Conservation (phyloP, 1,140 invertebrate genomes). For the Drosophila nigrodunni region DNA sequence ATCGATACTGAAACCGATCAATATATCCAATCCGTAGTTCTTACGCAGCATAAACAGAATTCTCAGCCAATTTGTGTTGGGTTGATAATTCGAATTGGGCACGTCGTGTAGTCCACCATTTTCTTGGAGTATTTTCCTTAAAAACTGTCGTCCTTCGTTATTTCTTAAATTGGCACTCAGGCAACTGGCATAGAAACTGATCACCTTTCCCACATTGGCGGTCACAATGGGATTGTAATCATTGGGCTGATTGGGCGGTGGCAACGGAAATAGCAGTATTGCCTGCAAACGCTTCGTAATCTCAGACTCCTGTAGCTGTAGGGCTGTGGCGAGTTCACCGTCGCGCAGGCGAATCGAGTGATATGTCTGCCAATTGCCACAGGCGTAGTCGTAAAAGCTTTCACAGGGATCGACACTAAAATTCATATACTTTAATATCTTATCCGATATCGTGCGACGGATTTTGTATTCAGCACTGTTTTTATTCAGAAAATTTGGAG, state of each 20-base stretch:
- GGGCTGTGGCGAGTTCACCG: conserved; percentile 48
- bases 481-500: neutral
- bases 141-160: conserved; percentile 40
- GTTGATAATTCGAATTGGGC: conserved; percentile 58
- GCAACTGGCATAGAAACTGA: conserved; percentile 93
- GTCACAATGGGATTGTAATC: conserved; percentile 27
- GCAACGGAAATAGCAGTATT: conserved; percentile 45
- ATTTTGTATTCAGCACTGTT: conserved; percentile 43
- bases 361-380: conserved; percentile 86
- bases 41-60: conserved; percentile 52
- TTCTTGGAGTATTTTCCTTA: conserved; percentile 58
- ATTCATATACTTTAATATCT: conserved; percentile 92
- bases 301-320: conserved; percentile 46
- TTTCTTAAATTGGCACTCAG: conserved; percentile 86
- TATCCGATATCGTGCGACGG: conserved; percentile 73
- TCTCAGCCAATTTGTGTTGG: conserved; percentile 58
- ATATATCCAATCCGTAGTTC: conserved; percentile 73
- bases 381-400: conserved; percentile 91
- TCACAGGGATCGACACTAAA: conserved; percentile 91
- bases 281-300: conserved; percentile 54
- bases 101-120: conserved; percentile 62
- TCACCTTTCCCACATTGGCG: conserved; percentile 87
- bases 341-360: conserved; percentile 49
- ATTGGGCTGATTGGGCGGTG: conserved; percentile 44
- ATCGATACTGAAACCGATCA: conserved; percentile 68